These are phyloP conservation scores for Scaptomyza pallida DNA, from an alignment of 1,140 invertebrate genomes.

Conservation along the genomic window DNA sequence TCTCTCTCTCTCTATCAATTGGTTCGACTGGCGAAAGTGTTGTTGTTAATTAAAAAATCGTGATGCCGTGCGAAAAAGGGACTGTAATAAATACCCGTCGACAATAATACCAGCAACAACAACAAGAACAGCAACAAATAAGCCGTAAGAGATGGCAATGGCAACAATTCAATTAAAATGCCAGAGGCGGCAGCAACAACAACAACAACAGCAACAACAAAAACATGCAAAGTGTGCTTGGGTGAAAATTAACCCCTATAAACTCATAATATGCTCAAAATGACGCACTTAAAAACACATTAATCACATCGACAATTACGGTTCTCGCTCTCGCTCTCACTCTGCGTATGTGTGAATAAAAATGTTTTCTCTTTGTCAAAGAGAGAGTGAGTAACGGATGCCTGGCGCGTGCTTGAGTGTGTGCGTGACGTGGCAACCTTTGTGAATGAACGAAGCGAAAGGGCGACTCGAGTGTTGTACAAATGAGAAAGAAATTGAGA, in stretches of 20 bases:
- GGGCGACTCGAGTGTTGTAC: conserved; percentile 47
- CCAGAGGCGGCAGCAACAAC: too few species aligned
- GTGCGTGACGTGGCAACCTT: conserved; percentile 54
- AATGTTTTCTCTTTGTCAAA: neutral
- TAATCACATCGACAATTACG: conserved; percentile 83
- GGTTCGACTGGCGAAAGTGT: conserved; percentile 36
- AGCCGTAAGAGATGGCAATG: conserved; percentile 47
- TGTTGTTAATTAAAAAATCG: conserved; percentile 78
- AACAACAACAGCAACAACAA: too few species aligned
- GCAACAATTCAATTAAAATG: conserved; percentile 82
- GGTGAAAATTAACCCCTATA: conserved; percentile 80
- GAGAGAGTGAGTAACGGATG: conserved; percentile 16
- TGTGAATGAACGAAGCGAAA: conserved; percentile 14
- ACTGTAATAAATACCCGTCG: conserved; percentile 60
- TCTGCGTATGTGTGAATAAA: conserved; percentile 20
- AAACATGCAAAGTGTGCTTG: conserved; percentile 66
- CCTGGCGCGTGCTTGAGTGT: conserved; percentile 68
- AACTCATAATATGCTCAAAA: conserved; percentile 81
- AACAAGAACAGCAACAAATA: too few species aligned
- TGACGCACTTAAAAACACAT: conserved; percentile 83
- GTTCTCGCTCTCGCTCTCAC: conserved; percentile 5
- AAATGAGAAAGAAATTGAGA: conserved; percentile 55
- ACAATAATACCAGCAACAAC: conserved; percentile 25
- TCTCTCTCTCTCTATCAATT: conserved; percentile 11
- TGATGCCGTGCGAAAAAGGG: conserved; percentile 53